Evolutionary conservation across 2,113 vertebrate species (phyloP), one percentile per base, ranked within the genome.

Genomic region (Setophaga coronata): DNA sequence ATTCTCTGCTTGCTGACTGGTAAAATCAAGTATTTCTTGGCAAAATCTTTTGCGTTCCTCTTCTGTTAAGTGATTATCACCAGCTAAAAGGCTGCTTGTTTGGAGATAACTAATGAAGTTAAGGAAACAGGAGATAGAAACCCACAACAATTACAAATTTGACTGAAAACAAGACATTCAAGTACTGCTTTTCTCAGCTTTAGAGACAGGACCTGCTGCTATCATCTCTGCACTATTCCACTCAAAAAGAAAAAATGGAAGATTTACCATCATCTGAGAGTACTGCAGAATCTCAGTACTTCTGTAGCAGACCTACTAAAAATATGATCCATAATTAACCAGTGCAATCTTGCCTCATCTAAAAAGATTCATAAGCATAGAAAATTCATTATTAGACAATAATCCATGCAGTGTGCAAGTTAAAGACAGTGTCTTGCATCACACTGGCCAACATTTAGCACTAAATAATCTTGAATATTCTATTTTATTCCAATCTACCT

Each of bases 41-140:
- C 99, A 99, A 97, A 99, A 99, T 94, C 98, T 95, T 71, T 97
- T 98, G 24, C 99, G 98, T 91, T 99, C 99, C 13, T 98, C 98
- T 6, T 98, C 98, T 2, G 96, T 97, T 73, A 99, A 97, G 95
- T 99, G 99, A 23, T 15, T 53, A 47, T 99, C 99, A 15, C 99
- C 98, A 45, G 99, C 99, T 95, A 99, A 97, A 85, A 99, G 98
- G 97, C 99, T 99, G 82, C 99, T 99, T 18, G 99, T 99, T 97
- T 99, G 99, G 80, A 99, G 98, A 96, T 99, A 99, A 95, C 99
- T 99, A 94, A 20, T 34, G 78, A 57, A 56, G 98, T 99, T 90
- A 99, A 99, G 98, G 98, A 98, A 97, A 80, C 19, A 13, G 2
- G 36, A 60, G 25, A 28, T 9, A 78, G 79, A 71, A 64, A 58